Conservation (phyloP, 1,140 invertebrate genomes). For the Tetramorium simillimum region DNA sequence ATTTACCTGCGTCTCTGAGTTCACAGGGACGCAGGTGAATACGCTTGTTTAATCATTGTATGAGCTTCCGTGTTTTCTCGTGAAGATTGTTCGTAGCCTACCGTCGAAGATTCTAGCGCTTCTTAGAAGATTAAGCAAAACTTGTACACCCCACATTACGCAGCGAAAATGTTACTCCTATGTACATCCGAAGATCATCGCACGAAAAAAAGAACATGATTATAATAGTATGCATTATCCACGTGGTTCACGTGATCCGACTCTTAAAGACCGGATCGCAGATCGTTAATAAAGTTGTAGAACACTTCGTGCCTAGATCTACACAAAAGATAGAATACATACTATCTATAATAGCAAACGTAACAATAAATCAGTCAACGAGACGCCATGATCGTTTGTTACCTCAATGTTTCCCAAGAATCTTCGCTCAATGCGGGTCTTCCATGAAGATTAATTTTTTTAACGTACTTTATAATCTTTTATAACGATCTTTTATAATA, state of each 20-base stretch:
- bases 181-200: background rate
- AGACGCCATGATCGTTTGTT: constrained; percentile 24
- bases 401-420: background rate
- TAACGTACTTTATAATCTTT: background rate
- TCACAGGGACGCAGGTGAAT: constrained; percentile 3
- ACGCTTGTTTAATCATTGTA: background rate
- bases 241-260: background rate
- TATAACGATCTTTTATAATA: background rate
- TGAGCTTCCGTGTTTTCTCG: background rate
- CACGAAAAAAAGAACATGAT: constrained; percentile 22
- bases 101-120: background rate
- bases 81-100: constrained; percentile 21
- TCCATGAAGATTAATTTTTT: constrained; percentile 52
- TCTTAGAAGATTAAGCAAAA: constrained; percentile 37
- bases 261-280: background rate
- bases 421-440: constrained; percentile 24
- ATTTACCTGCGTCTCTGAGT: too few relatives aligned
- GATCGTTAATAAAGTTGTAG: constrained; percentile 44
- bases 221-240: background rate
- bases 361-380: constrained; percentile 56
- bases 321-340: constrained; percentile 16
- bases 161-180: background rate
- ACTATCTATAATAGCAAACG: constrained; percentile 22
- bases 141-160: background rate
- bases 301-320: constrained; percentile 38